Percentiles rank a stretch among this genome's conserved stretches.
Conservation (phyloP, 2,797 vertebrate species). For the Anisognathus igniventris region DNA sequence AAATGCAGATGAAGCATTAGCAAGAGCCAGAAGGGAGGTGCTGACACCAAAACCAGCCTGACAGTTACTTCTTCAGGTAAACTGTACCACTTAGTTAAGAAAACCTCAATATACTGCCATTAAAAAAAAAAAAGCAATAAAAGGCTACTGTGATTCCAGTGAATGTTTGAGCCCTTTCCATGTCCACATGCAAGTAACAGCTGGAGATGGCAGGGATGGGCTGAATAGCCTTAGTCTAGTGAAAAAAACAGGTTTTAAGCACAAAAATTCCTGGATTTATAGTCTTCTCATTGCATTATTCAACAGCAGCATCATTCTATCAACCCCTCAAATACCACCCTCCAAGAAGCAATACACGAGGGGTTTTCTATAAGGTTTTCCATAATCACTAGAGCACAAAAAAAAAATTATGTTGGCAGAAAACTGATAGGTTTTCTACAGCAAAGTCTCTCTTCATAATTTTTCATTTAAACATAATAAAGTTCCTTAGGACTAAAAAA, state of each 20-base stretch:
- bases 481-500: background rate
- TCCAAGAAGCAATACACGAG: background rate
- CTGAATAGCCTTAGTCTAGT: background rate
- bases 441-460: background rate
- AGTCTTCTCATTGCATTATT: background rate
- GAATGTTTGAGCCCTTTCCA: background rate
- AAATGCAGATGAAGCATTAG: background rate
- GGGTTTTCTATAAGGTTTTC: background rate
- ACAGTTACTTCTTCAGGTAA: background rate
- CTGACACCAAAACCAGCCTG: background rate
- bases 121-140: background rate
- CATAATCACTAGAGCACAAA: background rate
- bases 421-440: background rate
- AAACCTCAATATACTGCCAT: background rate
- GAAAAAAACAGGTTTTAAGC: background rate
- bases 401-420: background rate
- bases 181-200: background rate
- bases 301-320: background rate
- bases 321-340: background rate
- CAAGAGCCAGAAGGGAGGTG: background rate
- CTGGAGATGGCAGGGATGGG: background rate
- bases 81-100: background rate
- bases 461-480: background rate
- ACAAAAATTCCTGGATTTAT: fast-evolving
- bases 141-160: background rate